These are phyloP conservation scores for Lacerta bilineata DNA, from an alignment of 2,797 vertebrate species.

Conservation along the genomic window DNA sequence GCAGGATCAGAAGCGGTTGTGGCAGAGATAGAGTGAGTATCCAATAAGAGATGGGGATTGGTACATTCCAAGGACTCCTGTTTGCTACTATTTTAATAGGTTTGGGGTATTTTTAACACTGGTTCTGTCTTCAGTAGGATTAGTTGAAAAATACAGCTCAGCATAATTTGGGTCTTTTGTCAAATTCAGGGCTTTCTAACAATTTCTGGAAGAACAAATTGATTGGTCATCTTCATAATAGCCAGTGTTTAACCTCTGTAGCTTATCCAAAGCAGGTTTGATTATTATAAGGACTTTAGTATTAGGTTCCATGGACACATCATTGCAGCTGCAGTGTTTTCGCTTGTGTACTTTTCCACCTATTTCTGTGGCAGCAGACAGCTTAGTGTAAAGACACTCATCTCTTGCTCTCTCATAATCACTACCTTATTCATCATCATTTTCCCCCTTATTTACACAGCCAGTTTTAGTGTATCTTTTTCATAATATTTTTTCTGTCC, in stretches of 20 bases:
- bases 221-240: rapidly evolving
- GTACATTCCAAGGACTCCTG: neutral
- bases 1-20: neutral
- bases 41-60: neutral
- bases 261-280: neutral
- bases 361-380: neutral
- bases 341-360: neutral
- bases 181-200: neutral
- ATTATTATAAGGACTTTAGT: neutral
- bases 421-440: neutral
- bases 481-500: neutral
- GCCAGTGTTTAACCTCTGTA: neutral
- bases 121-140: neutral
- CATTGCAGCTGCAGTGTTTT: neutral
- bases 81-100: neutral
- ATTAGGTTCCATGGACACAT: neutral
- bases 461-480: neutral
- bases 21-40: neutral
- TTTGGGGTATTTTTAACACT: neutral
- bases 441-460: neutral
- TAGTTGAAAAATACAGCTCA: neutral
- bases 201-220: neutral
- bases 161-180: neutral
- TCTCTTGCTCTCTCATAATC: neutral
- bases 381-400: neutral